These are phyloP conservation scores for Apodemia hepburni DNA, from an alignment of 2,888 invertebrate genomes.

Conservation along the genomic window DNA sequence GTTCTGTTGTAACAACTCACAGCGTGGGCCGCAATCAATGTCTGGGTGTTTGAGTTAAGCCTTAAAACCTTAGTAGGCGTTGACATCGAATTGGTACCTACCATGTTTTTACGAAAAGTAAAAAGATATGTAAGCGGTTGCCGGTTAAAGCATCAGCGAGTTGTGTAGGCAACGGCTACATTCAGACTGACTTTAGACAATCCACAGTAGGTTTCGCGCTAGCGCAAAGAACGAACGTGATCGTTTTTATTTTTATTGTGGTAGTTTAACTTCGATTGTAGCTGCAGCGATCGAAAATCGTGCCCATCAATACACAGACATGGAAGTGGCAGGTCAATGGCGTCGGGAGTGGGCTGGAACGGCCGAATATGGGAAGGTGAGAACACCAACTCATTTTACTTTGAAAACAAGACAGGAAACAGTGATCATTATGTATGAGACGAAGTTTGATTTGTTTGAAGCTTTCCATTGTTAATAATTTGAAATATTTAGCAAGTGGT, in stretches of 20 bases:
- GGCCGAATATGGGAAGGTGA: slow-evolving; percentile 75
- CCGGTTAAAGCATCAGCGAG: slow-evolving; percentile 35
- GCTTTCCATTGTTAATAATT: background rate
- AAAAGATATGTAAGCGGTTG: slow-evolving; percentile 50
- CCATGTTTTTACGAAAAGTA: slow-evolving; percentile 67
- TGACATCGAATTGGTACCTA: slow-evolving; percentile 61
- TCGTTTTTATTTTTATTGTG: slow-evolving; percentile 47
- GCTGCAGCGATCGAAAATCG: slow-evolving; percentile 63
- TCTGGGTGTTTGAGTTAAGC: slow-evolving; percentile 22
- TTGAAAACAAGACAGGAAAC: slow-evolving; percentile 15
- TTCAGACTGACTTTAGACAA: slow-evolving; percentile 29
- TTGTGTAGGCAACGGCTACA: slow-evolving; percentile 38
- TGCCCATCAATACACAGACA: slow-evolving; percentile 43
- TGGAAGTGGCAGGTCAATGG: slow-evolving; percentile 77
- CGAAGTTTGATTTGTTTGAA: background rate
- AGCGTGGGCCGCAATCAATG: slow-evolving; percentile 54
- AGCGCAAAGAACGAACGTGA: slow-evolving; percentile 54
- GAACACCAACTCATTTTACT: slow-evolving; percentile 36
- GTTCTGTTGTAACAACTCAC: slow-evolving; percentile 39
- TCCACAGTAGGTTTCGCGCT: slow-evolving; percentile 58
- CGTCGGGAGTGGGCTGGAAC: slow-evolving; percentile 73
- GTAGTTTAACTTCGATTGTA: slow-evolving; percentile 59
- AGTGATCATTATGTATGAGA: background rate
- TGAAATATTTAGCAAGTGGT: background rate
- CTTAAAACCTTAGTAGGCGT: slow-evolving; percentile 61